These are phyloP conservation scores for Blomia tropicalis DNA, from an alignment of 2,888 invertebrate genomes.

Conservation along the genomic window DNA sequence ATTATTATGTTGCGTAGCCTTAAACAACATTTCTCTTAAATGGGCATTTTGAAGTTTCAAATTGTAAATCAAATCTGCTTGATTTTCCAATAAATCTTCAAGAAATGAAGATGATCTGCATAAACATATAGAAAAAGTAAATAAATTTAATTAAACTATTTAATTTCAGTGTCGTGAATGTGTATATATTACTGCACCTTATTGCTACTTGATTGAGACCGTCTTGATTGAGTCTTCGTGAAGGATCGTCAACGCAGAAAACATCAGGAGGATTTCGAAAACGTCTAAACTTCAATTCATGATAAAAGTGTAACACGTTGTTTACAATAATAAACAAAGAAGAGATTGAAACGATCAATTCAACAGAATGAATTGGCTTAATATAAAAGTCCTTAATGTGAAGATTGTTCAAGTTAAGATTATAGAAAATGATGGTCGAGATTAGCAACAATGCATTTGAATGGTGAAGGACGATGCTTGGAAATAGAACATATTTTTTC, in stretches of 20 bases:
- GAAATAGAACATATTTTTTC: neutral
- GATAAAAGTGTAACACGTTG: constrained; percentile 8
- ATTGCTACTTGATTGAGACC: constrained; percentile 22
- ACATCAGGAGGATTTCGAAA: constrained; percentile 22
- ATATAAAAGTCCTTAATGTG: constrained; percentile 1
- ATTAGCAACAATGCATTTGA: constrained; percentile 13
- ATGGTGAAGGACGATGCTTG: constrained; percentile 10
- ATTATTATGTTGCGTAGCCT: constrained; percentile 10
- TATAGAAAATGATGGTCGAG: constrained; percentile 9
- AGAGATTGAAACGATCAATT: constrained; percentile 9
- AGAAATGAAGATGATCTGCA: constrained; percentile 25
- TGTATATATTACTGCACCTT: constrained; percentile 1
- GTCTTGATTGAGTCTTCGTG: constrained; percentile 14
- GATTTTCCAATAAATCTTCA: constrained; percentile 28
- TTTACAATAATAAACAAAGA: constrained; percentile 3
- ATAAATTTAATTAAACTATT: neutral
- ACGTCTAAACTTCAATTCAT: constrained; percentile 17
- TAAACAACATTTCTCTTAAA: constrained; percentile 23
- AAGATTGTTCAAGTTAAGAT: neutral
- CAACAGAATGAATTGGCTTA: constrained; percentile 13
- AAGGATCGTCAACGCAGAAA: constrained; percentile 23
- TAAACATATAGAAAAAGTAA: neutral
- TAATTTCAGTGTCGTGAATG: no score
- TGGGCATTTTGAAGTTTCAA: constrained; percentile 28
- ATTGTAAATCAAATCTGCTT: constrained; percentile 29